Evolutionary conservation across 1,140 invertebrate genomes (phyloP).

Genomic region (Paraescarpia echinospica): DNA sequence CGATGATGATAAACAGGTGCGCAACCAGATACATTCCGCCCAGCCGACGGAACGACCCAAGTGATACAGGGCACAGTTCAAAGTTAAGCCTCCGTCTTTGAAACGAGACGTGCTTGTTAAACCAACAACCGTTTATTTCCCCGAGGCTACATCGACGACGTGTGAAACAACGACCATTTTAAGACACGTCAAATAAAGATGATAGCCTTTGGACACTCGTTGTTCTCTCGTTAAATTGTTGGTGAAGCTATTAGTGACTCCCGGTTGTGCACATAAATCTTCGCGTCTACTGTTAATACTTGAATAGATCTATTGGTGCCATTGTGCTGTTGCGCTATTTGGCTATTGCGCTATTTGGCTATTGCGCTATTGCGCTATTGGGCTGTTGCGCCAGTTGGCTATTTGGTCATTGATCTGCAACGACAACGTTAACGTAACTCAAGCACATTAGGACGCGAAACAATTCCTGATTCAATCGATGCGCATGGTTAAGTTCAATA

Average conservation of each 20-base stretch:
- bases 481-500: too few species aligned
- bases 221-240: neutral
- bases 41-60: neutral
- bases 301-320: neutral
- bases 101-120: neutral
- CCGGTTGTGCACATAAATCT: neutral
- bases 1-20: neutral
- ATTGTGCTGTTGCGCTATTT: neutral
- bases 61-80: neutral
- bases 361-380: too few species aligned
- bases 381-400: too few species aligned
- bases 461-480: too few species aligned
- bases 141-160: neutral
- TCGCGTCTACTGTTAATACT: neutral
- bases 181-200: neutral
- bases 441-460: neutral
- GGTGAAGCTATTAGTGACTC: neutral
- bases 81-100: neutral
- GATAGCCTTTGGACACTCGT: neutral
- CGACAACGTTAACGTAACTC: neutral
- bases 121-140: neutral
- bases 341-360: too few species aligned
- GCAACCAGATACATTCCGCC: neutral
- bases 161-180: neutral
- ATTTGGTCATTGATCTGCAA: too few species aligned